These are phyloP conservation scores for Spodoptera frugiperda DNA, from an alignment of 1,140 invertebrate genomes.

Conservation along the genomic window DNA sequence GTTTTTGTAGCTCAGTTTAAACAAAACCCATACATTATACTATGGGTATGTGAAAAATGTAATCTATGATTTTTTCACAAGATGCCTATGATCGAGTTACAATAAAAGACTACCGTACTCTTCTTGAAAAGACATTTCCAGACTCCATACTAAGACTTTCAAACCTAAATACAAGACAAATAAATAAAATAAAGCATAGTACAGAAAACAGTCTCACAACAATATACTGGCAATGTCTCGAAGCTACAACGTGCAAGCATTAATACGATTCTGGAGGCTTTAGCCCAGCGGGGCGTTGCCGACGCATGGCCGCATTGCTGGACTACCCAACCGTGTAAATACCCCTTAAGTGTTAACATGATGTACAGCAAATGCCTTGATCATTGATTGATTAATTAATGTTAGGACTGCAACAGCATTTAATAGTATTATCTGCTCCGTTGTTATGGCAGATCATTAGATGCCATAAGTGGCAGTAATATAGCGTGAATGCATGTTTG, in stretches of 20 bases:
- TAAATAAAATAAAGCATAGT: not conserved
- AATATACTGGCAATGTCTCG: not conserved
- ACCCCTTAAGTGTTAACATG: slow-evolving; percentile 17
- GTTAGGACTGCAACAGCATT: not conserved
- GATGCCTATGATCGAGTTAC: too few species aligned
- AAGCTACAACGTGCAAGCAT: not conserved
- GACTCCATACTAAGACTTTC: too few species aligned
- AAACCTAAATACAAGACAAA: not conserved
- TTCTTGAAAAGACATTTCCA: too few species aligned
- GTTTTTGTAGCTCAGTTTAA: too few species aligned
- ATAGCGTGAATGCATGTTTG: not conserved
- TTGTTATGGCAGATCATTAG: not conserved
- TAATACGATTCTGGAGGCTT: slow-evolving; percentile 27
- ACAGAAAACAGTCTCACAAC: not conserved
- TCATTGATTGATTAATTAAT: slow-evolving; percentile 24
- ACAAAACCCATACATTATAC: too few species aligned
- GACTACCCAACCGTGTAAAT: slow-evolving; percentile 9
- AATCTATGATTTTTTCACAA: too few species aligned
- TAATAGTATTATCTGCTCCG: slow-evolving; percentile 26
- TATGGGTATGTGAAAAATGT: too few species aligned
- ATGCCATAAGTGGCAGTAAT: not conserved
- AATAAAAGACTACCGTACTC: too few species aligned
- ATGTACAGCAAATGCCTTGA: slow-evolving; percentile 32
- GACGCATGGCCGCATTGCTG: slow-evolving; percentile 16
- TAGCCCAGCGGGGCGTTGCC: not conserved